Evolutionary conservation across 2,113 vertebrate species (phyloP), one percentile per base, ranked within the genome.

Genomic region (Dasyurus viverrinus): DNA sequence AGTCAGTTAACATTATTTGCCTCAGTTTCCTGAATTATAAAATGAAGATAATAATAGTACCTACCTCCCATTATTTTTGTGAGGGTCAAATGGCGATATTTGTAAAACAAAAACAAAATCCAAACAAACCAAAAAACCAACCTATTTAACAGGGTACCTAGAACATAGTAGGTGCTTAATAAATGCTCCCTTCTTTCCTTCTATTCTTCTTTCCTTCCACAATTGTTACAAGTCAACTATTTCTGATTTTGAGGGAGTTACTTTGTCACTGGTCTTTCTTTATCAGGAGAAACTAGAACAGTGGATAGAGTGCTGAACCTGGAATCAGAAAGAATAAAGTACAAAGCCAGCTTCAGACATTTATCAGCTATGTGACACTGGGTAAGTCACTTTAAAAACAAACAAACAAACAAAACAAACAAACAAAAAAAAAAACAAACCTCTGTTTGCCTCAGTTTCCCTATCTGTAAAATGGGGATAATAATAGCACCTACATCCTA

Each of bases 401-500:
- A n/a, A n/a, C n/a, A n/a, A n/a, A n/a, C n/a, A n/a, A n/a, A n/a
- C n/a, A n/a, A n/a, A n/a, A n/a, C n/a, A n/a, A n/a, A n/a, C n/a
- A n/a, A n/a, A n/a, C n/a, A n/a, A n/a, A n/a, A n/a, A n/a, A n/a
- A n/a, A n/a, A n/a, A n/a, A n/a, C n/a, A n/a, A n/a, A n/a, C n/a
- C n/a, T n/a, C n/a, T n/a, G n/a, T n/a, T n/a, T n/a, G 68, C 36
- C 46, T 26, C 12, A 10, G n/a, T 92, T 94, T 94, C 53, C 89
- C 92, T 48, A 90, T 42, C 68, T 84, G 19, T 84, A 23, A 42
- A 84, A 22, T 50, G 53, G 52, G 14, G 27, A 46, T 68, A 48
- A 46, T 57, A 94, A 23, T 19, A 93, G 50, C 50, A 89, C n/a
- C 48, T 94, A 27, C 90, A 57, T 93, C n/a, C 57, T 48, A 91